Percentiles rank a stretch among this genome's conserved stretches.
These are phyloP conservation scores for Thyatira batis DNA, from an alignment of 2,888 invertebrate species.

Conservation along the genomic window DNA sequence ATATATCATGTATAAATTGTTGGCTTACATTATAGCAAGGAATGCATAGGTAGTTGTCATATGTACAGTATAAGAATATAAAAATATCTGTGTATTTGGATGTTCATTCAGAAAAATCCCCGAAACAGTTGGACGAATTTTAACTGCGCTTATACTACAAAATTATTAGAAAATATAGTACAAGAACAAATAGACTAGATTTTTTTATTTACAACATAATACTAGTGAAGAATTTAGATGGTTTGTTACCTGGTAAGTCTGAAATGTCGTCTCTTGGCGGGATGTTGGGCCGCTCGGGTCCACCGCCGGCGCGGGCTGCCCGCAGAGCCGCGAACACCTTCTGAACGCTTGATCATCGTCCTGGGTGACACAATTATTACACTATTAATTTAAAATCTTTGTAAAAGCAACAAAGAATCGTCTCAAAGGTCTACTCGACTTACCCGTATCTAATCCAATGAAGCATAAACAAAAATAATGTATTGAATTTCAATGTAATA, in stretches of 20 bases:
- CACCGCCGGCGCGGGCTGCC: conserved; percentile 81
- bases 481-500: conserved; percentile 2
- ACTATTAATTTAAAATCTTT: neutral
- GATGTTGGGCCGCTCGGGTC: conserved; percentile 88
- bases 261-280: conserved; percentile 92
- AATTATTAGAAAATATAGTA: too few relatives aligned
- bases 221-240: neutral
- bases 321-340: conserved; percentile 88
- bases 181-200: neutral
- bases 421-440: conserved; percentile 32
- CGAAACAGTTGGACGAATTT: too few relatives aligned
- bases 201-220: neutral
- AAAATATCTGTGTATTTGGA: too few relatives aligned
- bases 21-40: too few relatives aligned
- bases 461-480: conserved; percentile 45
- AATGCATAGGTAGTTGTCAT: too few relatives aligned
- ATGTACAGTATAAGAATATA: too few relatives aligned
- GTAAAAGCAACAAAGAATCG: neutral
- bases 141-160: too few relatives aligned
- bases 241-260: conserved; percentile 88
- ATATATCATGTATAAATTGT: too few relatives aligned
- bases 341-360: conserved; percentile 94
- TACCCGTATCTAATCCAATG: conserved; percentile 72
- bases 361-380: conserved; percentile 65
- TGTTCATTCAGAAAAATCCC: too few relatives aligned